Base-by-base conservation (phyloP, 2,797 vertebrate genomes). In the Cephalopachus bancanus region DNA sequence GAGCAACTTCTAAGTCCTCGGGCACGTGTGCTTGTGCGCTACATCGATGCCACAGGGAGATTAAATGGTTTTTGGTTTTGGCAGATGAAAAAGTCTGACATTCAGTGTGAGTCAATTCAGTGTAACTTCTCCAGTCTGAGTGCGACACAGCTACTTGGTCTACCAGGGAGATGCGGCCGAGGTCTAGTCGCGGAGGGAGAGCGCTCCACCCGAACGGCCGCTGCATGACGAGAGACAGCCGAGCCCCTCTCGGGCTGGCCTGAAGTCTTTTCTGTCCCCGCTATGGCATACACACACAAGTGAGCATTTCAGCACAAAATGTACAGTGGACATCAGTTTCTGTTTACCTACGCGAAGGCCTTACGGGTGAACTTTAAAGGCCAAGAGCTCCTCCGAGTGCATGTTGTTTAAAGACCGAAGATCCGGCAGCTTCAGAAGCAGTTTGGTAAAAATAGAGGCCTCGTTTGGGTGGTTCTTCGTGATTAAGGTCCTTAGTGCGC, bases 331-430 rank as follows among this genome's bases (percentile, higher is more conserved):
- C 96, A 97, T 90, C 97, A 98, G 97, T 97, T 96, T 96, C 89
- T 89, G 53, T 94, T 90, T 90, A 89, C 93, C 97, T 97, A 97
- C 93, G 95, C 98, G 94, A 98, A 98, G 98, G 97, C 97, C 98
- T 96, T 98, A 99, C 1, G 99, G 98, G 97, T 99, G 99, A 98
- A 99, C 99, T 98, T 99, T 99, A 98, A 99, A 99, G 97, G 99
- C 99, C 97, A 99, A 98, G 98, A 99, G 99, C 98, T 99, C 99
- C 98, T 99, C 99, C 62, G 99, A 99, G 99, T 99, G 99, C 99
- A 99, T 99, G 99, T 99, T 99, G 98, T 99, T 99, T 98, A 99
- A 99, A 55, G 99, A 99, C 53, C 99, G 99, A 98, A 99, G 99
- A 98, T 99, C 99, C 0, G 99, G 99, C 80, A 99, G 99, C 97